Percentiles rank a stretch among this genome's conserved stretches.
These are phyloP conservation scores for Phaedon cochleariae DNA, from an alignment of 2,888 invertebrate species.

Conservation along the genomic window DNA sequence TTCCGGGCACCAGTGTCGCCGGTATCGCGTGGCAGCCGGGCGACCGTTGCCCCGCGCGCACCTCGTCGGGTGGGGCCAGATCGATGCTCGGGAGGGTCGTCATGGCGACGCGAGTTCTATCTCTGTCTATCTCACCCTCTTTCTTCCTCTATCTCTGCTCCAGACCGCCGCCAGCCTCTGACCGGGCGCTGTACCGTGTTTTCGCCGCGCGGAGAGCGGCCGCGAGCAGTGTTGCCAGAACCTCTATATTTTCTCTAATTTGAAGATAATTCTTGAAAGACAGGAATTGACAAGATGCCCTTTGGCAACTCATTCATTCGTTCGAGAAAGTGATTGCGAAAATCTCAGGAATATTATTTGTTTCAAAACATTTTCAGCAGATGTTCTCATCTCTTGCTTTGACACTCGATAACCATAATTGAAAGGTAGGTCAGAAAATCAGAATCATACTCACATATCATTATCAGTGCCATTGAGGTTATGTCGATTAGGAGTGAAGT, in stretches of 20 bases:
- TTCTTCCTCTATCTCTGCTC: slow-evolving; percentile 55
- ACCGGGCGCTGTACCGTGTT: slow-evolving; percentile 55
- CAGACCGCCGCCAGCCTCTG: slow-evolving; percentile 61
- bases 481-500: too few species aligned
- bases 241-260: not conserved
- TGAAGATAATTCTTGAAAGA: not conserved
- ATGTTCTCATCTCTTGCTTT: too few species aligned
- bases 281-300: too few species aligned
- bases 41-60: slow-evolving; percentile 49
- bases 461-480: too few species aligned
- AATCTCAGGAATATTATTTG: too few species aligned
- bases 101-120: slow-evolving; percentile 50
- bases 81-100: slow-evolving; percentile 61
- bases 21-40: slow-evolving; percentile 32
- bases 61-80: slow-evolving; percentile 60
- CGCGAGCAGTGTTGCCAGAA: not conserved
- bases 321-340: too few species aligned
- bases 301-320: too few species aligned
- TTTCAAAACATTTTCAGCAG: too few species aligned
- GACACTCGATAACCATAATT: too few species aligned
- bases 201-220: slow-evolving; percentile 4
- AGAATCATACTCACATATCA: too few species aligned
- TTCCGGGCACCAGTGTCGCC: slow-evolving; percentile 28
- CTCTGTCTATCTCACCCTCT: slow-evolving; percentile 31
- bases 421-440: too few species aligned